Evolutionary conservation across 2,797 vertebrate genomes (phyloP).

Genomic region (Acestrorhynchus altus): DNA sequence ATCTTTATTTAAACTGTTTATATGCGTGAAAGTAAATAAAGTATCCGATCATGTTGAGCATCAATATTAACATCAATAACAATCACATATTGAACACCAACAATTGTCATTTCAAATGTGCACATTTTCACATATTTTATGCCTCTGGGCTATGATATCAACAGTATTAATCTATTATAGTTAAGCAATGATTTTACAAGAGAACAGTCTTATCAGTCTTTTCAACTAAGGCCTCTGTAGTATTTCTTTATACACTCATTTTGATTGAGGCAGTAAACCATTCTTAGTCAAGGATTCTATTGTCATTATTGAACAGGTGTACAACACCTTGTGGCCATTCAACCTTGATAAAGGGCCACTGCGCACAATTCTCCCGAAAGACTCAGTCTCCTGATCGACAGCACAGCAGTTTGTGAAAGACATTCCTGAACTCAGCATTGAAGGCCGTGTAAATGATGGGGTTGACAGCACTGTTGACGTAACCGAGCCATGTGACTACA

Average conservation of each 20-base stretch:
- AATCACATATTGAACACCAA: constrained; percentile 54
- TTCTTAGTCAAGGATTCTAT: background rate
- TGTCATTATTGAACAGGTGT: constrained; percentile 5
- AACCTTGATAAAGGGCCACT: background rate
- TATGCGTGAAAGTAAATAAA: background rate
- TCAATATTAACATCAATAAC: constrained; percentile 35
- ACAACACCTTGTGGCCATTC: background rate
- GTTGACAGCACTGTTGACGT: constrained; percentile 81
- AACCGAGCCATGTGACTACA: constrained; percentile 81
- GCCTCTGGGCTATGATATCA: constrained; percentile 64
- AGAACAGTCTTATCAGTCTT: constrained; percentile 27
- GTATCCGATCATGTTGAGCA: constrained; percentile 9
- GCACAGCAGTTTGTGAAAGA: constrained; percentile 79
- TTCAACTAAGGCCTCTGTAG: constrained; percentile 58
- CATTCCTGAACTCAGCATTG: constrained; percentile 77
- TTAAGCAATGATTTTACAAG: constrained; percentile 53
- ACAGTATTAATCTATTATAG: constrained; percentile 52
- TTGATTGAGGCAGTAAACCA: background rate
- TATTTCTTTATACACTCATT: constrained; percentile 27
- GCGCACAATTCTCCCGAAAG: background rate
- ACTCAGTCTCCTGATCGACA: constrained; percentile 62
- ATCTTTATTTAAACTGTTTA: background rate
- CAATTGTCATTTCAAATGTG: constrained; percentile 32
- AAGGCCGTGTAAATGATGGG: constrained; percentile 81
- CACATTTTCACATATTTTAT: constrained; percentile 67